Evolutionary conservation across 23 tunicate species (phyloP).

Genomic region (Ciona savignyi): DNA sequence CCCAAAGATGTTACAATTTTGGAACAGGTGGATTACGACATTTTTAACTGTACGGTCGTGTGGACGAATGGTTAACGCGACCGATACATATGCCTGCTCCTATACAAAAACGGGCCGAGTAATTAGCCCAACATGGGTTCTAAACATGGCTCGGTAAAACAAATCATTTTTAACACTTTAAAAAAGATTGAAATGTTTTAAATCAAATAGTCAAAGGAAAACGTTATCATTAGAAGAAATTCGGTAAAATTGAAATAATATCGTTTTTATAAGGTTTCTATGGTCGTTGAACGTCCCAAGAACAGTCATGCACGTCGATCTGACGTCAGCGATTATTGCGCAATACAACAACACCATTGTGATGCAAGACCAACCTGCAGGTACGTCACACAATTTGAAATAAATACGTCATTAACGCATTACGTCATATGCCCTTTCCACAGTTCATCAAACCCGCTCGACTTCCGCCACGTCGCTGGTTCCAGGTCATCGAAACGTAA

Average conservation of each 20-base stretch:
- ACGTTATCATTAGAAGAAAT: no score
- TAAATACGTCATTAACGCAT: not conserved
- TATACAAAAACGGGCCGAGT: no score
- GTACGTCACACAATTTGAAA: not conserved
- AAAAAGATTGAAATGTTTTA: no score
- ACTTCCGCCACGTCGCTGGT: conserved; percentile 12
- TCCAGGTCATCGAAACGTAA: conserved; percentile 1
- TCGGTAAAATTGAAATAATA: not conserved
- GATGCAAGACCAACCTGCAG: not conserved
- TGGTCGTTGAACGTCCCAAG: conserved; percentile 82
- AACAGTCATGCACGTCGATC: conserved; percentile 49
- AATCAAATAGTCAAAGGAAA: no score
- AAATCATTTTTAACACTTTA: no score
- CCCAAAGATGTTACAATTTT: conserved; percentile 59
- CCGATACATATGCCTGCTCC: no score
- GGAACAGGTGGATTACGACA: conserved; percentile 81
- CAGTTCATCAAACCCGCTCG: not conserved
- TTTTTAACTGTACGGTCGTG: no score
- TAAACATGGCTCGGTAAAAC: no score
- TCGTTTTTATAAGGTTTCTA: conserved; percentile 52
- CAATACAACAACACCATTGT: conserved; percentile 46
- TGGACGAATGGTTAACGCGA: no score
- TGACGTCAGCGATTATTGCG: conserved; percentile 40
- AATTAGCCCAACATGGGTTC: no score
- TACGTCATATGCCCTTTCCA: not conserved